Percentiles rank a stretch among this genome's conserved stretches.
These are phyloP conservation scores for Aphyosemion australe DNA, from an alignment of 2,113 vertebrate species.

Conservation along the genomic window DNA sequence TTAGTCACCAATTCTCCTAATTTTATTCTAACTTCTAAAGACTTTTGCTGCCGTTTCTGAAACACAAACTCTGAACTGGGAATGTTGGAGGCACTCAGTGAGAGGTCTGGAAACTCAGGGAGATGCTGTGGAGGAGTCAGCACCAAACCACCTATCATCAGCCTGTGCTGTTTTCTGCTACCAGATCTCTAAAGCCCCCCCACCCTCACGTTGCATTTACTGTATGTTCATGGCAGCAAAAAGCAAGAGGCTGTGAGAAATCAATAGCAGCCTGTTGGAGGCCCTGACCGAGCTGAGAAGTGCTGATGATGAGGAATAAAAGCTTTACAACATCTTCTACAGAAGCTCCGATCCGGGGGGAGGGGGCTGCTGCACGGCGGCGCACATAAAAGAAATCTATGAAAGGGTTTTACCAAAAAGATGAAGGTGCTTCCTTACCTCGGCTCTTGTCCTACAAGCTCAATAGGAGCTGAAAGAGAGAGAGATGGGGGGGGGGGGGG, in stretches of 20 bases:
- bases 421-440: constrained; percentile 85
- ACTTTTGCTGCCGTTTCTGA: too few relatives aligned
- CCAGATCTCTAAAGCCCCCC: constrained; percentile 29
- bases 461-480: constrained; percentile 78
- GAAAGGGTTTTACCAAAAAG: constrained; percentile 51
- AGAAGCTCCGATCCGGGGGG: constrained; percentile 10
- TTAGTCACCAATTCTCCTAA: too few relatives aligned
- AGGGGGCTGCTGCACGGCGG: constrained; percentile 21
- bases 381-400: constrained; percentile 54
- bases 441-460: constrained; percentile 90
- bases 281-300: constrained; percentile 43
- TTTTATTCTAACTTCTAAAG: too few relatives aligned
- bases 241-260: constrained; percentile 35
- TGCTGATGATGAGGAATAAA: constrained; percentile 41
- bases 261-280: constrained; percentile 59
- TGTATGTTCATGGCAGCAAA: constrained; percentile 47
- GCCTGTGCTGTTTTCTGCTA: constrained; percentile 25
- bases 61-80: too few relatives aligned
- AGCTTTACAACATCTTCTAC: constrained; percentile 34
- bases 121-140: background rate
- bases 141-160: constrained; percentile 23
- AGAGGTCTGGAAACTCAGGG: too few relatives aligned
- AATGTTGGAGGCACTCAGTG: too few relatives aligned
- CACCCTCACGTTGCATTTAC: constrained; percentile 27
- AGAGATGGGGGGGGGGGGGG: background rate